Conservation (phyloP, 2,888 invertebrate genomes). For the Masnerella sp. region DNA sequence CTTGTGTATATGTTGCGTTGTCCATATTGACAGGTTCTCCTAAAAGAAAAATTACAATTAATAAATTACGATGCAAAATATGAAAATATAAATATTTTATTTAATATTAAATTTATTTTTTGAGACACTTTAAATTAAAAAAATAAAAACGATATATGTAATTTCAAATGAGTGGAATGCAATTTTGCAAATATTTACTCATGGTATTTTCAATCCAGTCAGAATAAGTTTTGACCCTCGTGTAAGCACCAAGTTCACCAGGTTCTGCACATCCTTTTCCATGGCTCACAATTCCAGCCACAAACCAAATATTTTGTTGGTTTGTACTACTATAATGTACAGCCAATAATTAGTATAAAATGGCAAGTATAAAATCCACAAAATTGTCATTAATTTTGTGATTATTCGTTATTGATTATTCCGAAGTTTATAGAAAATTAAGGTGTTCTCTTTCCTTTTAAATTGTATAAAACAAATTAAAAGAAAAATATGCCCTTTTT, state of each 20-base stretch:
- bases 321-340: neutral
- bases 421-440: no score
- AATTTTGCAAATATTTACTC: no score
- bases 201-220: constrained; percentile 85
- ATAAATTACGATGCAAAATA: no score
- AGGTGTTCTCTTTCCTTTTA: no score
- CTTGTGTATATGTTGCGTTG: constrained; percentile 76
- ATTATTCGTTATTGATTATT: no score
- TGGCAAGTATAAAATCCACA: no score
- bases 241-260: constrained; percentile 90
- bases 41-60: constrained; percentile 9
- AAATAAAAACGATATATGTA: neutral
- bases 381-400: no score
- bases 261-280: constrained; percentile 91
- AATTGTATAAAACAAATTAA: no score
- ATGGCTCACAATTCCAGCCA: constrained; percentile 91
- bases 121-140: neutral
- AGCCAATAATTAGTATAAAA: neutral
- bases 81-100: no score
- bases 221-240: constrained; percentile 86
- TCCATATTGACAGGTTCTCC: constrained; percentile 5
- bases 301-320: constrained; percentile 84
- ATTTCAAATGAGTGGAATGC: no score
- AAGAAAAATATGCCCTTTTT: no score
- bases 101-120: no score